Percentiles rank a stretch among this genome's conserved stretches.
phyloP scores from a whole-genome alignment of 2,113 vertebrate species.

The Zeus faber region DNA sequence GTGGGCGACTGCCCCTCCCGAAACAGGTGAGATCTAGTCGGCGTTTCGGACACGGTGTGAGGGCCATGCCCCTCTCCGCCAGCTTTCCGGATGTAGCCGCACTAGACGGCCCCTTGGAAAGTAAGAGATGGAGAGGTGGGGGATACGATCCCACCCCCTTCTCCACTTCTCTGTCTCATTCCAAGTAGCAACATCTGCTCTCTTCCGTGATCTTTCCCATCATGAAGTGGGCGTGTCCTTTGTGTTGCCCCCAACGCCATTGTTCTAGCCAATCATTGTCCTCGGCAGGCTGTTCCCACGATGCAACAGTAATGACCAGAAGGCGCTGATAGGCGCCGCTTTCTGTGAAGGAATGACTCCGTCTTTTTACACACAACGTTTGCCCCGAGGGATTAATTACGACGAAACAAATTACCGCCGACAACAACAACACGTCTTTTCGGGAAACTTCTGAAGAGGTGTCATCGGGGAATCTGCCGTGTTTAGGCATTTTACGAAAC shows the following conservation, averaged over 20 bases:
- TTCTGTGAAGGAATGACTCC: conserved; percentile 70
- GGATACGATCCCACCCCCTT: not conserved
- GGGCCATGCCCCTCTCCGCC: too few species aligned
- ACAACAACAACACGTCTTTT: not conserved
- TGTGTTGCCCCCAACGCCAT: conserved; percentile 62
- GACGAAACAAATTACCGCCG: conserved; percentile 44
- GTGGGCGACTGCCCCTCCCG: too few species aligned
- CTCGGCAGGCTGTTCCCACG: conserved; percentile 70
- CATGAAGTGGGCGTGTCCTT: conserved; percentile 67
- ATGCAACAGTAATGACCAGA: conserved; percentile 72
- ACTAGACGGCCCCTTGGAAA: too few species aligned
- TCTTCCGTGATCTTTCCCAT: conserved; percentile 66
- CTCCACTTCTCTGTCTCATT: conserved; percentile 50
- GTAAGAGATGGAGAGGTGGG: not conserved
- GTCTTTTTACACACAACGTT: conserved; percentile 50
- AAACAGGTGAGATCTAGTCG: too few species aligned
- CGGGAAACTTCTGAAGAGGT: not conserved
- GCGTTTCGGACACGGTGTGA: too few species aligned
- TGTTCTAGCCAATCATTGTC: conserved; percentile 76
- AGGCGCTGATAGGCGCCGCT: conserved; percentile 67
- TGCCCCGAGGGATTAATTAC: conserved; percentile 58
- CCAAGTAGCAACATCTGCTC: conserved; percentile 72
- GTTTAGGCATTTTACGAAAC: too few species aligned
- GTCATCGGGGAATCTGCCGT: not conserved
- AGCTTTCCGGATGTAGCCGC: too few species aligned